A percentile compares a stretch with the other conserved stretches of the same genome.
These are phyloP conservation scores for Xylota sylvarum DNA, from an alignment of 2,888 invertebrate genomes.

Conservation along the genomic window DNA sequence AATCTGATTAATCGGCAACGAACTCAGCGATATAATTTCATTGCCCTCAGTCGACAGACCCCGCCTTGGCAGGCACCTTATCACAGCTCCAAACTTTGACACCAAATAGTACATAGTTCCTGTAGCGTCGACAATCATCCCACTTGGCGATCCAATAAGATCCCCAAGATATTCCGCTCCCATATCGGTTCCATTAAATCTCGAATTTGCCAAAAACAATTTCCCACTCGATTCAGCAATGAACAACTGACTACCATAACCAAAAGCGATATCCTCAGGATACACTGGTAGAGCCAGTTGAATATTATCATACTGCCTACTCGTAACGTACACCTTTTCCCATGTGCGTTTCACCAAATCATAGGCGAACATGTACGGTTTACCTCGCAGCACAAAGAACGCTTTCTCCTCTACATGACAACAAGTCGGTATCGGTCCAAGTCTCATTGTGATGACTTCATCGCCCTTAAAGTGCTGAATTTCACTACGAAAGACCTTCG, in stretches of 20 bases:
- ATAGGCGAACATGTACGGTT: constrained; percentile 80
- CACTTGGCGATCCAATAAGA: constrained; percentile 80
- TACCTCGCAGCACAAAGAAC: constrained; percentile 80
- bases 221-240: constrained; percentile 79
- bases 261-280: constrained; percentile 81
- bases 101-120: constrained; percentile 82
- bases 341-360: constrained; percentile 82
- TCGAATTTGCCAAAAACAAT: constrained; percentile 38
- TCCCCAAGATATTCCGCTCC: constrained; percentile 79
- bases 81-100: constrained; percentile 82
- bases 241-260: constrained; percentile 79
- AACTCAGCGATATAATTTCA: constrained; percentile 82
- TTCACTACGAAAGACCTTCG: constrained; percentile 60
- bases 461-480: constrained; percentile 47
- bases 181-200: constrained; percentile 47
- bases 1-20: constrained; percentile 83
- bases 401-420: constrained; percentile 81
- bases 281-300: constrained; percentile 80
- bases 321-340: constrained; percentile 78
- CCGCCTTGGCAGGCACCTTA: constrained; percentile 79
- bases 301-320: constrained; percentile 80
- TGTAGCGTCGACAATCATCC: constrained; percentile 79
- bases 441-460: constrained; percentile 59
- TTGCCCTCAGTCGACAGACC: constrained; percentile 82
- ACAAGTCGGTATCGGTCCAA: constrained; percentile 78